Base-by-base conservation (phyloP, 2,113 vertebrate genomes). In the Chroicocephalus ridibundus region DNA sequence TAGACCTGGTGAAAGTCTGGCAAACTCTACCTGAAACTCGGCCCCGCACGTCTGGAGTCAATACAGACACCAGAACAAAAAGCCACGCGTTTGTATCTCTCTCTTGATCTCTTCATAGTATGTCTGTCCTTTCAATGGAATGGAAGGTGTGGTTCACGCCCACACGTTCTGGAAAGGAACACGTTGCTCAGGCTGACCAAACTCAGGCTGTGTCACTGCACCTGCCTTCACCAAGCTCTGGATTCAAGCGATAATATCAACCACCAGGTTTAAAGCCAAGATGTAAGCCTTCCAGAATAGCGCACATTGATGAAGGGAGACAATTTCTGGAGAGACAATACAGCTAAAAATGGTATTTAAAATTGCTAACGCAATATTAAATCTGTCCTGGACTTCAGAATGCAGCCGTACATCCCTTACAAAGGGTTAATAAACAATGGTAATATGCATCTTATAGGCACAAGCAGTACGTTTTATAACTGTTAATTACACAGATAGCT, bases 401-500 rank as follows among this genome's bases (percentile, higher is more conserved):
- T 24, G 24, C 25, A 55, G 36, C 22, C 40, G 55, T 9, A 46
- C 10, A 74, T 21, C 27, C 19, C 36, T 66, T 61, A 36, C 7
- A 54, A 93, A 86, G 58, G 51, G 68, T 90, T 96, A 88, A 96
- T 83, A 80, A 82, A 93, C 64, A 88, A 77, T 20, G 34, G 44
- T 49, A 76, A 66, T 46, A 80, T 27, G 42, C 74, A 86, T 78
- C 75, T 86, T 70, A 82, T 2, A 89, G 46, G 34, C 55, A 75
- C 42, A 55, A 93, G 76, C 71, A 61, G 15, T 79, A 60, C 57
- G 71, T 79, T 86, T 91, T 86, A 61, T 79, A 93, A 93, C 76
- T 85, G 82, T 94, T 96, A 96, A 97, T 94, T 93, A 95, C 88
- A 95, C 8, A 92, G 72, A 86, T 49, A 95, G 70, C 80, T 82